Evolutionary conservation across 2,888 invertebrate species (phyloP).

Genomic region (Drosophila mulleri): DNA sequence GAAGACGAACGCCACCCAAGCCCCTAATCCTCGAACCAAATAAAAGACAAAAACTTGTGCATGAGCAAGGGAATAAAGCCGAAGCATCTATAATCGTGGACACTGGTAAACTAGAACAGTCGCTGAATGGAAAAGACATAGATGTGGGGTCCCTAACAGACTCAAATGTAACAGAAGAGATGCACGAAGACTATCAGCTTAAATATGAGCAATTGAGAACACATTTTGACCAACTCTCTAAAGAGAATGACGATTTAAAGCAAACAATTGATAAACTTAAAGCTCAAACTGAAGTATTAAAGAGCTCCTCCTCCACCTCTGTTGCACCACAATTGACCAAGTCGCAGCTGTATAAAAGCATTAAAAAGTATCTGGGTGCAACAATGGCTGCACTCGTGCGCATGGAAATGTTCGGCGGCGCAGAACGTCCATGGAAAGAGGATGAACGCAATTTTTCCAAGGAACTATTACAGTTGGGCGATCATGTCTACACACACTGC

Average conservation of each 20-base stretch:
- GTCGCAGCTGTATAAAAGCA: constrained; percentile 82
- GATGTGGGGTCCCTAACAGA: neutral
- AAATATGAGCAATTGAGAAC: constrained; percentile 38
- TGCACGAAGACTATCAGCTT: constrained; percentile 11
- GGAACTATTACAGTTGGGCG: constrained; percentile 82
- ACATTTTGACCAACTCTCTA: constrained; percentile 22
- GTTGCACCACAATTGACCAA: constrained; percentile 62
- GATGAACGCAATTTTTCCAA: constrained; percentile 82
- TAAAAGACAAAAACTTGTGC: constrained; percentile 15
- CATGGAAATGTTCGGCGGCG: constrained; percentile 84
- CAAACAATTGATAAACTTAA: constrained; percentile 26
- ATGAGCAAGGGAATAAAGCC: constrained; percentile 1
- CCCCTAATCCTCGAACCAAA: constrained; percentile 18
- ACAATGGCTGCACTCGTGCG: constrained; percentile 84
- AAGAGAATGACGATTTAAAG: constrained; percentile 35
- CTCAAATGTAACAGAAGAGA: neutral
- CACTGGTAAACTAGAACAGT: neutral
- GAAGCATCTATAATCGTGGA: neutral
- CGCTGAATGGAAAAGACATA: neutral
- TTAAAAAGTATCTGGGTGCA: constrained; percentile 83
- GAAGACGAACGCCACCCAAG: constrained; percentile 21
- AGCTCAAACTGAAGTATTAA: neutral
- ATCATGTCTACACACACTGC: constrained; percentile 79
- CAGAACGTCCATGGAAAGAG: constrained; percentile 82
- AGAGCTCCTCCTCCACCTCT: neutral